A percentile compares a stretch with the other conserved stretches of the same genome.
Evolutionary conservation across 2,888 invertebrate species (phyloP).

Genomic region (Himalopsyche japonica): DNA sequence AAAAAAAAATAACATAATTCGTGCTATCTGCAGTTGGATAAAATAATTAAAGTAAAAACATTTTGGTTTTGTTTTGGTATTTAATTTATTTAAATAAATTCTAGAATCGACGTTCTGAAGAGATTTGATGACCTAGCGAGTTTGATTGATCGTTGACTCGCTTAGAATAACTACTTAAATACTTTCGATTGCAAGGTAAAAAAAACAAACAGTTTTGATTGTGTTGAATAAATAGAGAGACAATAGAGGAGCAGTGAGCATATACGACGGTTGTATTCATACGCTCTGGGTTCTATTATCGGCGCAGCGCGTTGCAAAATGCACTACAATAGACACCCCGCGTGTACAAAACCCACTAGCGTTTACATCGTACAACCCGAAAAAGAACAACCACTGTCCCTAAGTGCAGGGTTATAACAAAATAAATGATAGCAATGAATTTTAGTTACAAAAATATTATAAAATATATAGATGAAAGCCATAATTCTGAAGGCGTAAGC

Average conservation of each 20-base stretch:
- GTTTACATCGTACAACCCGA: constrained; percentile 4
- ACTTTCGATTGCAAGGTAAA: background rate
- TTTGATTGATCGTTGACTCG: too few relatives aligned
- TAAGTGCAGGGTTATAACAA: background rate
- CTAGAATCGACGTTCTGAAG: too few relatives aligned
- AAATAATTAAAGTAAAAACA: too few relatives aligned
- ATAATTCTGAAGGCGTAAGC: too few relatives aligned
- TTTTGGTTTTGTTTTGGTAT: too few relatives aligned
- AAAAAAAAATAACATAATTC: too few relatives aligned
- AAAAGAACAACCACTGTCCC: background rate
- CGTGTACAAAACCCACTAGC: background rate
- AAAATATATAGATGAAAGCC: background rate
- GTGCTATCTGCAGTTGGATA: too few relatives aligned
- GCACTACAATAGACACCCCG: background rate
- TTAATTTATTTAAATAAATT: too few relatives aligned
- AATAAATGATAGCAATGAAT: background rate
- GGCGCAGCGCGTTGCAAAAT: background rate
- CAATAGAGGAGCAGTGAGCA: background rate
- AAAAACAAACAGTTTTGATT: background rate
- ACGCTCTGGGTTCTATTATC: background rate
- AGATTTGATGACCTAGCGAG: too few relatives aligned
- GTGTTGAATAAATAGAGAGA: background rate
- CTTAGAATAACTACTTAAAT: too few relatives aligned
- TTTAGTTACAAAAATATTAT: background rate
- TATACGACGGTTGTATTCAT: background rate